Evolutionary conservation across 2,888 invertebrate species (phyloP), one percentile per base, ranked within the genome.

Genomic region (Ellobium chinense): DNA sequence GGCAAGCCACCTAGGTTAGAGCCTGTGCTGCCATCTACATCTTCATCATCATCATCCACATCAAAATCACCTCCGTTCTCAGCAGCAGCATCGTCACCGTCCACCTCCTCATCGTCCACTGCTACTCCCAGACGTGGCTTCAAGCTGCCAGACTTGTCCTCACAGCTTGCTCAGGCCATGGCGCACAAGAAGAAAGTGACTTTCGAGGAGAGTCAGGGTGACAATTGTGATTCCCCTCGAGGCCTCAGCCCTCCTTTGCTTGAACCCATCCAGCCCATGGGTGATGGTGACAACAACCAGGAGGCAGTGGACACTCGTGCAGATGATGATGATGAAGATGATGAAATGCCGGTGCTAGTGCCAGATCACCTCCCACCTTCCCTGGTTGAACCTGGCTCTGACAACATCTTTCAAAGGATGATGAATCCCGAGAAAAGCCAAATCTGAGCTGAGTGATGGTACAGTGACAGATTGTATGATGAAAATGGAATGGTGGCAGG

Each of bases 271-370:
- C 34, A 68, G 39, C 68, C 56, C 9, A 63, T 74, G 2, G 63
- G 21, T 7, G 63, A 46, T 14, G 27, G n/a, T 63, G 74, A 62
- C 24, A 31, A 27, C n/a, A 37, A 37, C 24, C 54, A 31, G n/a
- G 68, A 68, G 36, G 54, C 70, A 4, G 36, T 27, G 56, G 37
- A 29, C 27, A 46, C 21, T 4, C 31, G 62, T 5, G 29, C 39
- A 56, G 58, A 63, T n/a, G 58, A 58, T 31, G 39, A 39, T n/a
- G 62, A 37, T 9, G 66, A 58, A 3, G 77, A 77, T 34, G 58
- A 29, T 56, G 77, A 75, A 37, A 80, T 80, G 80, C 80, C 80
- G 34, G 80, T 80, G 4, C 69, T 80, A 24, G 80, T 80, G 2
- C 80, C 80, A 3, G 80, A 80, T 18, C 75, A 80, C 9, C 21